Evolutionary conservation across 2,113 vertebrate genomes (phyloP), one percentile per base, ranked within the genome.

Genomic region (Condylura cristata): DNA sequence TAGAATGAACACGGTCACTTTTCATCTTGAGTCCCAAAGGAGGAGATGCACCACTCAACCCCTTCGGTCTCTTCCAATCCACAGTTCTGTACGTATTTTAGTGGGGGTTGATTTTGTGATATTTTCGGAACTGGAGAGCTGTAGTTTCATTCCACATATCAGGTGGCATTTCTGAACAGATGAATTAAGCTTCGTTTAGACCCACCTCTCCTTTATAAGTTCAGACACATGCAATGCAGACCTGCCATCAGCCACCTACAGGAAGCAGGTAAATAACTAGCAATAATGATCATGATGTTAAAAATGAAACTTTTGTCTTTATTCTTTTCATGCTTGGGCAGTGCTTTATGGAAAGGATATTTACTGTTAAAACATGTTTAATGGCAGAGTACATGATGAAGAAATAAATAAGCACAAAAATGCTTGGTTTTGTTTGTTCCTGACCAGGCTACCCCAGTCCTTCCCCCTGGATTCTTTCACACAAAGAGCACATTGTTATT

Each of bases 401-500:
- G 98, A 98, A 98, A 98, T 97, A 96, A 98, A 95, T 97, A 97
- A 98, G 97, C 97, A 98, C 98, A 98, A 98, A 99, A 79, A 99
- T 97, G 98, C 98, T 53, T n/a, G 30, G 24, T 18, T 98, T 98
- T 98, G 97, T 96, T 95, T 97, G 95, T 98, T 94, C 97, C 98
- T 98, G 96, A 97, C 98, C 98, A 98, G 98, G 97, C 97, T 98
- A 98, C 98, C 98, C 97, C 95, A 97, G 98, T 98, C 98, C 98
- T 99, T 99, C 98, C 99, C 98, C 98, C 98, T 98, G 98, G 98
- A 99, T 99, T 99, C 98, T 99, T 98, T 97, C 97, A 98, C 99
- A 99, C 99, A 99, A 99, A 99, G 99, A 99, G 98, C 98, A 98
- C 99, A 99, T 99, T 99, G 99, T 99, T 99, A 99, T 97, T 98